Evolutionary conservation across 2,888 invertebrate species (phyloP), one percentile per base, ranked within the genome.

Genomic region (Sicus ferrugineus): DNA sequence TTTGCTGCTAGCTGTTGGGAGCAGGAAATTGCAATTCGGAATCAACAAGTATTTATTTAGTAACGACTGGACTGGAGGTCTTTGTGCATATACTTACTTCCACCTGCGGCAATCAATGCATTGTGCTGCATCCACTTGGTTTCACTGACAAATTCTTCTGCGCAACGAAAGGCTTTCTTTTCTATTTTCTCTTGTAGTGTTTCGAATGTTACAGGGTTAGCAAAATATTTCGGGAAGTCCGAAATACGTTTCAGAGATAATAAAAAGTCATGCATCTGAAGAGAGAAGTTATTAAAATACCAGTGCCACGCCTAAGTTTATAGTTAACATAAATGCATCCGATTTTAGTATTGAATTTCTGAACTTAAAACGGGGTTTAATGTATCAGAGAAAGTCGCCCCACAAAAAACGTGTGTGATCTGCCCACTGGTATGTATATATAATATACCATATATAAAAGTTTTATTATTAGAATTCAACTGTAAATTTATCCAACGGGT

Each of bases 61-160:
- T 19, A 28, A 19, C n/a, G 6, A 65, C 28, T 58, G 19, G 54
- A 21, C 58, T n/a, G 21, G 1, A 42, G 6, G 38, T n/a, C 48
- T 46, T 26, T 67, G 31, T 23, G 54, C 28, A 26, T 42, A 19
- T 48, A 88, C 91, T 89, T 88, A 94, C 96, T 89, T 79, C 94
- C 92, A 87, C 95, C 96, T 82, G 93, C 96, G 73, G 96, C 95
- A 73, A 96, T 92, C 71, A 94, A 91, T 79, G 95, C 94, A 85
- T 97, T 97, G 84, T 97, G 97, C 65, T 94, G 88, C 79, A 98
- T 93, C 97, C 97, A 97, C 83, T 95, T 95, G 9, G 92, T 91
- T 84, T 97, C 97, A 1, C 93, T 92, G 68, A 94, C 87, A 85
- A 97, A 96, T 2, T 94, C 94, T 79, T 95, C 95, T 0, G 95